Base-by-base conservation (phyloP, 2,888 invertebrate species). In the Cephus nigrinus region DNA sequence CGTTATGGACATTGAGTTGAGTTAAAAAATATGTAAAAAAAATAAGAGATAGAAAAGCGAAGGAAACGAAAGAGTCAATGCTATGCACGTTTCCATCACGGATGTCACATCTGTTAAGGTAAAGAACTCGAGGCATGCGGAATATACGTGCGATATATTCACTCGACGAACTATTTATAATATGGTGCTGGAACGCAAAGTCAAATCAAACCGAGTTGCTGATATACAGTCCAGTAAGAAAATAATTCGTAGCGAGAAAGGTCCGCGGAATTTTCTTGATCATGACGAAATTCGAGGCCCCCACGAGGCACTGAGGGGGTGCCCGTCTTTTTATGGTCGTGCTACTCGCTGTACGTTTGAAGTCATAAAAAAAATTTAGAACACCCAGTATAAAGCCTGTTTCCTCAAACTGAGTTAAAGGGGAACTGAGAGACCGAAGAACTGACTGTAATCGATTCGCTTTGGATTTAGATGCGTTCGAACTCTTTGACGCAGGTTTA, bases 31-130 rank as follows among this genome's bases (percentile, higher is more conserved):
- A 23, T 23, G 23, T 5, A 55, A 55, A 55, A 23, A 55, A 55
- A 55, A 55, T 23, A 5, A 23, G 23, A 23, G 9, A 3, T 55
- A 55, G 5, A 55, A 15, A 55, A 55, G 23, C 9, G 1, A 55
- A 23, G 15, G 55, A 55, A 55, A 55, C 9, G 23, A 55, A 23
- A 55, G 55, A 55, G 9, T 23, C 55, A 23, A 55, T 79, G 80
- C 82, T 40, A 76, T 76, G 79, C 80, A 81, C 82, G 85, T 83
- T 79, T 81, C 80, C 78, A 76, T 78, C 77, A 68, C 81, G 82
- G 79, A 82, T 84, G 84, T 84, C 83, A 86, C 81, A 85, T 83
- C 80, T 81, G 80, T 77, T 71, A 74, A 76, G 36, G 36, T 77
- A 74, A 76, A 79, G 68, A 23, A 30, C 34, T 40, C 30, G 79